phyloP scores from a whole-genome alignment of 2,113 vertebrate species.

The Tylochromis polylepis region DNA sequence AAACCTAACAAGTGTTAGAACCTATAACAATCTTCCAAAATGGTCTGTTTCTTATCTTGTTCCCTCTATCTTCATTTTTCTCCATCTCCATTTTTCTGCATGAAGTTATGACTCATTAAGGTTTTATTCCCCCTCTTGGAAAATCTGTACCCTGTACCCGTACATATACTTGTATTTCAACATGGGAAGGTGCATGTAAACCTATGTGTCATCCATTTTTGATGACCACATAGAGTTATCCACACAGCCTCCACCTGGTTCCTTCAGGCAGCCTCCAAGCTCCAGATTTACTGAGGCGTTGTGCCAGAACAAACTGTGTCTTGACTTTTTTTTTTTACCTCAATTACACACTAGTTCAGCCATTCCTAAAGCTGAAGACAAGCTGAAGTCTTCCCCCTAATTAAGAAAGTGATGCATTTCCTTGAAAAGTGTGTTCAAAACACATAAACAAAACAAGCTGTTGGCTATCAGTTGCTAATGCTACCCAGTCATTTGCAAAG shows the following conservation, averaged over 20 bases:
- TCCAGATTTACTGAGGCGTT: not conserved
- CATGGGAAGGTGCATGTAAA: not conserved
- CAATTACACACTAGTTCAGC: not conserved
- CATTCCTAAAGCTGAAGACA: not conserved
- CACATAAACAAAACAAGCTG: not conserved
- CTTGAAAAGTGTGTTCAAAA: not conserved
- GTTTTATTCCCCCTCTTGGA: not conserved
- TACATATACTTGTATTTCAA: not conserved
- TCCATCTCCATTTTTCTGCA: not conserved
- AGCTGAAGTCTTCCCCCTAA: not conserved
- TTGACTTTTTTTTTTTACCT: not conserved
- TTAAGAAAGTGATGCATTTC: not conserved
- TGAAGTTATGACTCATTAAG: rapidly evolving
- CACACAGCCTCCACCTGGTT: not conserved
- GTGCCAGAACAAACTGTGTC: not conserved
- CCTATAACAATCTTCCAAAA: not conserved
- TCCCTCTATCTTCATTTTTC: not conserved
- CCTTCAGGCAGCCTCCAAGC: not conserved
- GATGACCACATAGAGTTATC: not conserved
- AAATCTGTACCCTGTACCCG: not conserved
- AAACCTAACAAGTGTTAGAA: not conserved
- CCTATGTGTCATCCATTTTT: not conserved
- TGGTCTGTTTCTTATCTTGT: not conserved
- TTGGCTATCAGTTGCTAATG: not conserved
- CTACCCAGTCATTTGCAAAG: not conserved